Percentiles rank a stretch among this genome's conserved stretches.
phyloP scores from a whole-genome alignment of 2,797 vertebrate genomes.

The Sebastes flavidus region DNA sequence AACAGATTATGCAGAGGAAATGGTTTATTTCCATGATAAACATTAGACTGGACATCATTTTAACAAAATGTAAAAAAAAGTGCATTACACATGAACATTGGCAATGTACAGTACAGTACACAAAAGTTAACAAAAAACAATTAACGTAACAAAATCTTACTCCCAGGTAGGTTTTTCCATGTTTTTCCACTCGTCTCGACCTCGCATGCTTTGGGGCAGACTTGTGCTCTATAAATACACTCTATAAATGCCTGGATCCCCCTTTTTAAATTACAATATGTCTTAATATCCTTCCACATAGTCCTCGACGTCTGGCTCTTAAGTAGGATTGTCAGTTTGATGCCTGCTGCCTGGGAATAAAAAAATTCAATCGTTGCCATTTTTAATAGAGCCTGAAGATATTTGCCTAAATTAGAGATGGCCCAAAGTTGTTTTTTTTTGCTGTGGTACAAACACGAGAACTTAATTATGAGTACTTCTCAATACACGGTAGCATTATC shows the following conservation, averaged over 20 bases:
- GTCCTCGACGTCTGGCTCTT: slow-evolving; percentile 41
- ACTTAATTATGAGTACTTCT: slow-evolving; percentile 51
- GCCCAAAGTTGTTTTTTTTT: slow-evolving; percentile 27
- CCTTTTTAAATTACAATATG: slow-evolving; percentile 16
- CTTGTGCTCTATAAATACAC: slow-evolving; percentile 67
- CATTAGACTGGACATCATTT: slow-evolving; percentile 87
- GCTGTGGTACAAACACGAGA: slow-evolving; percentile 62
- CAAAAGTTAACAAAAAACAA: slow-evolving; percentile 65
- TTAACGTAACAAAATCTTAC: slow-evolving; percentile 54
- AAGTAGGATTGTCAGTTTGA: slow-evolving; percentile 69
- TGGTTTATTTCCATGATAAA: slow-evolving; percentile 89
- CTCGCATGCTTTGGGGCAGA: slow-evolving; percentile 55
- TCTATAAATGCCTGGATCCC: slow-evolving; percentile 42
- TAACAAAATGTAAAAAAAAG: slow-evolving; percentile 87
- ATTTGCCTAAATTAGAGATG: slow-evolving; percentile 40
- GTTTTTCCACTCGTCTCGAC: slow-evolving; percentile 49
- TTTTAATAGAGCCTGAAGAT: slow-evolving; percentile 41
- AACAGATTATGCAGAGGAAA: slow-evolving; percentile 75
- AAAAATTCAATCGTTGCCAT: slow-evolving; percentile 24
- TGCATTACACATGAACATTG: slow-evolving; percentile 87
- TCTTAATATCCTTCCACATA: slow-evolving; percentile 18
- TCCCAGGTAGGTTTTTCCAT: slow-evolving; percentile 46
- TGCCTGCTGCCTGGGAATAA: slow-evolving; percentile 53
- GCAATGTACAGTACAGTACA: slow-evolving; percentile 87
- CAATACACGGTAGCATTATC: slow-evolving; percentile 54